A percentile compares a stretch with the other conserved stretches of the same genome.
These are phyloP conservation scores for Hartigia nigra DNA, from an alignment of 2,888 invertebrate species.

Conservation along the genomic window DNA sequence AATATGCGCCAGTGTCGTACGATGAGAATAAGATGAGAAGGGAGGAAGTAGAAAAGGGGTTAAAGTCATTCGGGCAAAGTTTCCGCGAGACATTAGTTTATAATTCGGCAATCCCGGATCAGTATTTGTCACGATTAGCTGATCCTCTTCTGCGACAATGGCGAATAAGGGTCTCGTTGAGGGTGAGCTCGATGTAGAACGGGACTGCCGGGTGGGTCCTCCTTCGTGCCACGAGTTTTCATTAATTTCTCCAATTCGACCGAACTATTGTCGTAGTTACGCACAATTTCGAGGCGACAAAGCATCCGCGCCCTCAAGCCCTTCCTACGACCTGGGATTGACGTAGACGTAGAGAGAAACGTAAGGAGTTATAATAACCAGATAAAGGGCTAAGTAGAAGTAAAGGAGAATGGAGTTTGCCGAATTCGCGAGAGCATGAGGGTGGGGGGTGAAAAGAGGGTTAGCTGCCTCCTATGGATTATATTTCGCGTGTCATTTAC, in stretches of 20 bases:
- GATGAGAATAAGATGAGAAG: slow-evolving; percentile 15
- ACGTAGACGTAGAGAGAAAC: slow-evolving; percentile 41
- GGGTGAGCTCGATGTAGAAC: slow-evolving; percentile 11
- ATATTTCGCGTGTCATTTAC: slow-evolving; percentile 57
- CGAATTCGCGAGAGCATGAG: slow-evolving; percentile 12
- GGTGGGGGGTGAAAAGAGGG: background rate
- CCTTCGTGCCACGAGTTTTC: slow-evolving; percentile 46
- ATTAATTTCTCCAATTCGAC: slow-evolving; percentile 60
- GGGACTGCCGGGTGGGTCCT: background rate
- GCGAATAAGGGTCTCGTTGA: slow-evolving; percentile 14
- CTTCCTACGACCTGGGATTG: slow-evolving; percentile 38
- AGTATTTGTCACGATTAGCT: slow-evolving; percentile 65
- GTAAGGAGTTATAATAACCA: slow-evolving; percentile 44
- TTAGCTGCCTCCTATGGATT: slow-evolving; percentile 36
- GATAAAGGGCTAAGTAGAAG: slow-evolving; percentile 32
- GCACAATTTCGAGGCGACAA: slow-evolving; percentile 60
- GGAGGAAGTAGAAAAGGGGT: slow-evolving; percentile 34
- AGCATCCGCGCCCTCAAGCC: slow-evolving; percentile 32
- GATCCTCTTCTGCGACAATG: slow-evolving; percentile 41
- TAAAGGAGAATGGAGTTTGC: slow-evolving; percentile 16
- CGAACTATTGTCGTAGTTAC: slow-evolving; percentile 61
- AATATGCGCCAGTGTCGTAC: slow-evolving; percentile 16
- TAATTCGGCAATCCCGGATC: slow-evolving; percentile 64
- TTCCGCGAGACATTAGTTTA: slow-evolving; percentile 62
- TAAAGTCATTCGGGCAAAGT: slow-evolving; percentile 52